Base-by-base conservation (phyloP, 2,113 vertebrate species). In the Cephalopholis sonnerati region DNA sequence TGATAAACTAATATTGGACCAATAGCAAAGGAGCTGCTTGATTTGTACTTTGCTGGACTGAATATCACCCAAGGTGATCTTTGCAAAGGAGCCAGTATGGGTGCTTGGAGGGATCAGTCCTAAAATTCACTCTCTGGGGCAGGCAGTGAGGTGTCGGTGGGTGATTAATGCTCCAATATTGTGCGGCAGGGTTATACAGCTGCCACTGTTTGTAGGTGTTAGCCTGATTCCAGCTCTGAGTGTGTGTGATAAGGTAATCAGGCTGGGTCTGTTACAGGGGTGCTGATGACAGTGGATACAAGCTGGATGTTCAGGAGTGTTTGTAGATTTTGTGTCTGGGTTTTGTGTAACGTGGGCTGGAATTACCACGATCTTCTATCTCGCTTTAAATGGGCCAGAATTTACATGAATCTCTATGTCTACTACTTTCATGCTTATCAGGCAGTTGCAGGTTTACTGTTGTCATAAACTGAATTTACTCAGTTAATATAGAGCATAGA, bases 211-310 rank as follows among this genome's bases (percentile, higher is more conserved):
- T 77, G 74, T 80, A 79, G 64, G 41, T 79, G 82, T 79, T 64
- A 59, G 77, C 70, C 63, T 58, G 79, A 80, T 57, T 81, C 50
- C 12, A 71, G 80, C 75, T 83, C 89, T 94, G 91, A 78, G 57
- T 64, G 67, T 70, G 64, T 57, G 87, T 87, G 91, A 91, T 92
- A 87, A 93, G 82, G 51, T 79, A 83, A 76, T 90, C 77, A 89
- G 84, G 32, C 76, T 46, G 39, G 68, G 73, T 79, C 74, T 74
- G 75, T 69, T 79, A 69, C 77, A 24, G 0, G 7, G 13, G 7
- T 57, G 17, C 55, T 70, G 66, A 76, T 82, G 61, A 81, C 44
- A 53, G 55, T 16, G 1, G 72, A 73, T 70, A 68, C n/a, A 65
- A 53, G 55, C 75, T 68, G 65, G 32, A 63, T 83, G 65, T 66